These are phyloP conservation scores for Troides oblongomaculatus DNA, from an alignment of 2,888 invertebrate species.

Conservation along the genomic window DNA sequence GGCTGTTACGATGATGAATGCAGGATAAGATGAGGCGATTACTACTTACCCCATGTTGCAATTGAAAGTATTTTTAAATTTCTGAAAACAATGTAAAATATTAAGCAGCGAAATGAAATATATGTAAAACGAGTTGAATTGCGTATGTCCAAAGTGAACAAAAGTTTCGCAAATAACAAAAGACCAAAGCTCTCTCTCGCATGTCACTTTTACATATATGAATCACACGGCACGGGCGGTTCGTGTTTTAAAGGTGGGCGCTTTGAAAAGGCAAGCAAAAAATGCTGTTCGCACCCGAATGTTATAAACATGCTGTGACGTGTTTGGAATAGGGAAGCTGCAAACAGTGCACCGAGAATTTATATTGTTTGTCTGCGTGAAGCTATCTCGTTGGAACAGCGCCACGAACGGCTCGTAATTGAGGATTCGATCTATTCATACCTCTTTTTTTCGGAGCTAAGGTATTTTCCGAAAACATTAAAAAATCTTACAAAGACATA, in stretches of 20 bases:
- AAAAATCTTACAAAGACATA: no score
- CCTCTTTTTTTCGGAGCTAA: no score
- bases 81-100: no score
- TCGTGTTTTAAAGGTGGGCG: conserved; percentile 18
- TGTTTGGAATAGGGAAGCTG: conserved; percentile 47
- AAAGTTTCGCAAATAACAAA: conserved; percentile 22
- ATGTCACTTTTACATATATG: conserved; percentile 23
- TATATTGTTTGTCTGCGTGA: conserved; percentile 29
- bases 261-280: conserved; percentile 23
- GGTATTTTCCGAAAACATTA: no score
- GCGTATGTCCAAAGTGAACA: conserved; percentile 3
- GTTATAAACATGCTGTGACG: conserved; percentile 43
- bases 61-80: no score
- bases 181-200: conserved; percentile 20
- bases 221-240: conserved; percentile 14
- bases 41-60: no score
- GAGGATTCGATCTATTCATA: not conserved
- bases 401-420: conserved; percentile 24
- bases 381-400: conserved; percentile 28
- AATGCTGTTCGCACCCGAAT: conserved; percentile 25
- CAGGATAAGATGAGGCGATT: no score
- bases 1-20: no score
- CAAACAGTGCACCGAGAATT: conserved; percentile 23
- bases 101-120: no score
- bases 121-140: no score